Evolutionary conservation across 2,113 vertebrate species (phyloP).

Genomic region (Ginglymostoma cirratum): DNA sequence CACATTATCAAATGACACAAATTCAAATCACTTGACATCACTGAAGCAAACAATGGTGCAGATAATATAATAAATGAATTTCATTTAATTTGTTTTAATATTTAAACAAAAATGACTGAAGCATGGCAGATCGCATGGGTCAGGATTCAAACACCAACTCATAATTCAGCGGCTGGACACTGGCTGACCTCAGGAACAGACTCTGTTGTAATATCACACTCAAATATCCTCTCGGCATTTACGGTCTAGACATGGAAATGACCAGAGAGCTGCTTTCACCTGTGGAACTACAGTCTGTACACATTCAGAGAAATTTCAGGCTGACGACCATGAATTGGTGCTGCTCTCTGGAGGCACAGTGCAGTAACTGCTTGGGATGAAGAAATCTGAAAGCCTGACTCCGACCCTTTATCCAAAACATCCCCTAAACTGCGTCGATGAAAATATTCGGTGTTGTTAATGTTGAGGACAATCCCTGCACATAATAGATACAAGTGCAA

Average conservation of each 20-base stretch:
- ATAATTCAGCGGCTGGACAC: not conserved
- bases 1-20: not conserved
- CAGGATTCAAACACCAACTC: not conserved
- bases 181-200: not conserved
- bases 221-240: not conserved
- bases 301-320: not conserved
- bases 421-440: not conserved
- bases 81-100: not conserved
- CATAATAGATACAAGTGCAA: too few species aligned
- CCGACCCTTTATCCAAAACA: not conserved
- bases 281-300: not conserved
- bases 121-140: not conserved
- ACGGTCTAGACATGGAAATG: not conserved
- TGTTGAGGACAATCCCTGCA: not conserved
- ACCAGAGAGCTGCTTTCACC: not conserved
- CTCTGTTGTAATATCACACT: not conserved
- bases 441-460: not conserved
- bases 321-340: not conserved
- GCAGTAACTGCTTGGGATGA: too few species aligned
- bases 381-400: not conserved
- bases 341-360: not conserved
- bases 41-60: not conserved
- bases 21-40: not conserved
- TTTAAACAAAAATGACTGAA: not conserved
- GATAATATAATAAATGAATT: not conserved